Evolutionary conservation across 2,797 vertebrate species (phyloP).

Genomic region (Megaceryle alcyon): DNA sequence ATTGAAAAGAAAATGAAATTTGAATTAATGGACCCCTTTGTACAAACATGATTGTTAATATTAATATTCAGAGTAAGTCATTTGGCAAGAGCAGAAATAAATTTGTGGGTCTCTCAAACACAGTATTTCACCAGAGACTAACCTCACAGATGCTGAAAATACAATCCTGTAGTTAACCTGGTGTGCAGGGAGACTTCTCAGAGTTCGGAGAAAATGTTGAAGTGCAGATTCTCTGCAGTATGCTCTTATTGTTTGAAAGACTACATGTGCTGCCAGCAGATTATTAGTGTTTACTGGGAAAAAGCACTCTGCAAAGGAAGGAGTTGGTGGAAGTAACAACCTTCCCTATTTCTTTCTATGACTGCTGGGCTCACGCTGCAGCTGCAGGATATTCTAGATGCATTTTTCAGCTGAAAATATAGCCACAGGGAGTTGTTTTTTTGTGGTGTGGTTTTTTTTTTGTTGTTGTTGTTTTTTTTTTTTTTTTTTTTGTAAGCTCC

Average conservation of each 20-base stretch:
- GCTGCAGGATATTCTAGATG: background rate
- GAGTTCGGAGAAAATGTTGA: background rate
- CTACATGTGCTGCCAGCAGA: background rate
- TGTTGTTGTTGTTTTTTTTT: no score
- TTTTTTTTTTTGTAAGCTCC: background rate
- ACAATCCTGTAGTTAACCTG: background rate
- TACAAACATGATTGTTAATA: constrained; percentile 48
- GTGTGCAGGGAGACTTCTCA: background rate
- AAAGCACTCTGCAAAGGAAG: background rate
- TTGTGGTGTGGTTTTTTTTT: background rate
- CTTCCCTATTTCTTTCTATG: background rate
- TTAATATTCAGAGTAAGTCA: constrained; percentile 42
- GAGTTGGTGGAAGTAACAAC: background rate
- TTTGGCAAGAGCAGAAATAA: constrained; percentile 34
- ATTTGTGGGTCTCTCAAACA: background rate
- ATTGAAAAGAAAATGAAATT: constrained; percentile 49
- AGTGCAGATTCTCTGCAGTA: background rate
- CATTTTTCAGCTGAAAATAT: background rate
- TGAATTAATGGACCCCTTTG: constrained; percentile 60
- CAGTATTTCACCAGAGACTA: constrained; percentile 7
- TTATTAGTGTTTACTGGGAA: constrained; percentile 25
- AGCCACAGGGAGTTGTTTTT: background rate
- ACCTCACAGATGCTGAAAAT: constrained; percentile 18
- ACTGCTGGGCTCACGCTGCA: background rate
- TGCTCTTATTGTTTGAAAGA: background rate